phyloP scores from a whole-genome alignment of 2,113 vertebrate species.

The Microcebus tavaratra region DNA sequence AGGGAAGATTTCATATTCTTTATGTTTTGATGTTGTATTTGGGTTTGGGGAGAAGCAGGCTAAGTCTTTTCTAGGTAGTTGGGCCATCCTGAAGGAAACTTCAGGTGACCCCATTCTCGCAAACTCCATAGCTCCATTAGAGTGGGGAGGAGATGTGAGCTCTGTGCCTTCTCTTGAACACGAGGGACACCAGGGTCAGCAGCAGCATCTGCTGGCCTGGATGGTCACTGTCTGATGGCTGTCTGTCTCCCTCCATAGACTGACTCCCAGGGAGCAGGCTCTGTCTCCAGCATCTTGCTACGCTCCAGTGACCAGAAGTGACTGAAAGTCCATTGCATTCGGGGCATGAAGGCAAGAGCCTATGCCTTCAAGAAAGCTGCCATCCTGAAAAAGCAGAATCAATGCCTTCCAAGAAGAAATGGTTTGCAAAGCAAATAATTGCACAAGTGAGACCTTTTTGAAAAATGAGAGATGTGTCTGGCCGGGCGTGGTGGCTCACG shows the following conservation, averaged over 20 bases:
- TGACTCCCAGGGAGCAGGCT: not conserved
- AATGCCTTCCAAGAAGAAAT: not conserved
- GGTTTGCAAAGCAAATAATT: not conserved
- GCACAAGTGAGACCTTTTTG: not conserved
- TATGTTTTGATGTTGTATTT: not conserved
- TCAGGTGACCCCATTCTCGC: too few species aligned
- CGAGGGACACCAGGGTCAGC: accelerated
- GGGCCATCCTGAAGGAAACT: not conserved
- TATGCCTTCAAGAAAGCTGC: not conserved
- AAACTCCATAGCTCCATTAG: too few species aligned
- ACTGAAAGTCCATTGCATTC: too few species aligned
- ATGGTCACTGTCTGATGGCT: not conserved
- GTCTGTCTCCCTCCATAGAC: not conserved
- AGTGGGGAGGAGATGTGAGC: not conserved
- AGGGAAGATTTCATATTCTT: not conserved
- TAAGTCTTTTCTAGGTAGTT: not conserved
- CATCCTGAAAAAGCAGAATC: not conserved
- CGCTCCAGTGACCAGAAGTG: not conserved
- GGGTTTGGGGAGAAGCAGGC: not conserved
- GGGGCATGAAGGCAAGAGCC: not conserved
- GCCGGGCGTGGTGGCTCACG: too few species aligned
- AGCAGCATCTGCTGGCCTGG: too few species aligned
- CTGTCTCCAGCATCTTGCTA: not conserved
- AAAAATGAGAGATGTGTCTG: not conserved
- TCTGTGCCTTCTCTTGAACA: too few species aligned